A percentile compares a stretch with the other conserved stretches of the same genome.
These are phyloP conservation scores for Nasonovia ribisnigri DNA, from an alignment of 2,888 invertebrate species.

Conservation along the genomic window DNA sequence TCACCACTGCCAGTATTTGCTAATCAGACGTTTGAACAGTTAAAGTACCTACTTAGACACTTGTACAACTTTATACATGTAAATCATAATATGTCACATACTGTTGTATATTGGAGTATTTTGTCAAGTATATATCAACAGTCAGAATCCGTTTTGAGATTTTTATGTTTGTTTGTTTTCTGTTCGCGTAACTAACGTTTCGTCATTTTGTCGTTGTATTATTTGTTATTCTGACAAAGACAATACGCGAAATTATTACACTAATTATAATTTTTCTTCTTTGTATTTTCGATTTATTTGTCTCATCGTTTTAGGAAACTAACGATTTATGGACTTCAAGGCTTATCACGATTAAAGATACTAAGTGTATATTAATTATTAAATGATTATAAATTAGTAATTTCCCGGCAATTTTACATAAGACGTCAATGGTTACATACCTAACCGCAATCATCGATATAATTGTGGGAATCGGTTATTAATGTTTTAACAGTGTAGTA, in stretches of 20 bases:
- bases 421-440: neutral
- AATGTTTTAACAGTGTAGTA: neutral
- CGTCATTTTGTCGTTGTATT: neutral
- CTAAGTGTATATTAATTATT: neutral
- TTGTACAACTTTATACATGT: no score
- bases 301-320: neutral
- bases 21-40: neutral
- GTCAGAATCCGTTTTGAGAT: no score
- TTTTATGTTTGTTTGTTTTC: no score
- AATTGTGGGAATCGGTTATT: neutral
- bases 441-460: neutral
- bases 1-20: neutral
- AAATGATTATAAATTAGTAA: neutral
- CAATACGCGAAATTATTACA: neutral
- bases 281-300: neutral
- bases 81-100: no score
- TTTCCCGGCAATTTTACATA: neutral
- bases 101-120: no score
- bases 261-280: neutral
- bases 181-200: no score
- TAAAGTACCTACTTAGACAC: no score
- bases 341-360: neutral
- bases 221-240: neutral
- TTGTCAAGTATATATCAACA: neutral
- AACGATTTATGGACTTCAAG: neutral